These are phyloP conservation scores for Psilanteris sp. DNA, from an alignment of 1,140 invertebrate genomes.

Conservation along the genomic window DNA sequence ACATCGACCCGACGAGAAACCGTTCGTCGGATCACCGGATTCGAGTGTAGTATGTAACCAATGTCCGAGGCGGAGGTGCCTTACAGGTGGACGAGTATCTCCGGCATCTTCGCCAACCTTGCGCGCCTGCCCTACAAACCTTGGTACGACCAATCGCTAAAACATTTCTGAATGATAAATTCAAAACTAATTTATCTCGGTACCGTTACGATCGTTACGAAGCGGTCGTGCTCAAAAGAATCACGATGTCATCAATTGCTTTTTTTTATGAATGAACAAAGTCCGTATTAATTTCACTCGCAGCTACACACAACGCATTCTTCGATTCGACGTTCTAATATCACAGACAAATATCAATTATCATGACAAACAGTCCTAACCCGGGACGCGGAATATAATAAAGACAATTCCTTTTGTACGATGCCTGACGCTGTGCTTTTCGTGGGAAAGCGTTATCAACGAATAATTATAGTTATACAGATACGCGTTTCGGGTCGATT, in stretches of 20 bases:
- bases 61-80: conserved; percentile 45
- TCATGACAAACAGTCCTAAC: no score
- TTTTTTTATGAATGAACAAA: conserved; percentile 14
- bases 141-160: conserved; percentile 47
- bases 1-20: conserved; percentile 70
- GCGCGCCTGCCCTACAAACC: conserved; percentile 46
- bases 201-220: conserved; percentile 48
- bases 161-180: conserved; percentile 54
- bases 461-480: no score
- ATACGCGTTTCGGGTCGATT: no score
- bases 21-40: conserved; percentile 67
- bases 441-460: no score
- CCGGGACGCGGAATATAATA: no score
- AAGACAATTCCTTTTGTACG: no score
- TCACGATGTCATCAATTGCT: conserved; percentile 12
- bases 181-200: conserved; percentile 51
- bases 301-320: no score
- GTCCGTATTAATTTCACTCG: background rate
- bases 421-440: no score
- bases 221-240: conserved; percentile 30
- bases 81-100: conserved; percentile 58
- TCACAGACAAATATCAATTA: no score
- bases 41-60: conserved; percentile 45
- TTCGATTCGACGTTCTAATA: no score
- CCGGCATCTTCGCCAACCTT: conserved; percentile 44